A percentile compares a stretch with the other conserved stretches of the same genome.
These are phyloP conservation scores for Nycticebus coucang DNA, from an alignment of 2,113 vertebrate genomes.

Conservation along the genomic window DNA sequence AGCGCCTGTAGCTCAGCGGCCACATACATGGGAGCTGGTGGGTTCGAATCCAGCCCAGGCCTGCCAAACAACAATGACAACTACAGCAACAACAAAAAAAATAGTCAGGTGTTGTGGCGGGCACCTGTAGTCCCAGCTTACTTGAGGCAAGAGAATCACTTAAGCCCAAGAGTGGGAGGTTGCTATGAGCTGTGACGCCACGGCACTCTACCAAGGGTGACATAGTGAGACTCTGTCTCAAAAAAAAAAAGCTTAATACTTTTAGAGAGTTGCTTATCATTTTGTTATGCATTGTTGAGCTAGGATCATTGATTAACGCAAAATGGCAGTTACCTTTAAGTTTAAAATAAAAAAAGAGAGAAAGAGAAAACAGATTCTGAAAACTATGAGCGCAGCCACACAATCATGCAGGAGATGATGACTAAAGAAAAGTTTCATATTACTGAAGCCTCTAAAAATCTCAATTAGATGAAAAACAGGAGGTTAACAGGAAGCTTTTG, in stretches of 20 bases:
- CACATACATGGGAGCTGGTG: no score
- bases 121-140: no score
- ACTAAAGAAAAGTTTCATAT: slow-evolving; percentile 12
- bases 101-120: no score
- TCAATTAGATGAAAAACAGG: slow-evolving; percentile 11
- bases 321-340: neutral
- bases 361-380: neutral
- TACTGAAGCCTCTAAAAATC: neutral
- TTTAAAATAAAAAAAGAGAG: neutral
- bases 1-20: no score
- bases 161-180: no score
- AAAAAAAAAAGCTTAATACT: neutral
- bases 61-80: no score
- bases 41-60: no score
- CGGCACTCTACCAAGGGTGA: no score
- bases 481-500: slow-evolving; percentile 10
- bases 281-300: neutral
- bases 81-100: no score
- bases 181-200: no score
- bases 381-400: neutral
- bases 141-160: no score
- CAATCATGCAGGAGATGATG: neutral
- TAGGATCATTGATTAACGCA: neutral
- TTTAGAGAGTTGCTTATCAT: neutral
- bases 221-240: no score